Base-by-base conservation (phyloP, 2,888 invertebrate species). In the Adelognathus sp. region DNA sequence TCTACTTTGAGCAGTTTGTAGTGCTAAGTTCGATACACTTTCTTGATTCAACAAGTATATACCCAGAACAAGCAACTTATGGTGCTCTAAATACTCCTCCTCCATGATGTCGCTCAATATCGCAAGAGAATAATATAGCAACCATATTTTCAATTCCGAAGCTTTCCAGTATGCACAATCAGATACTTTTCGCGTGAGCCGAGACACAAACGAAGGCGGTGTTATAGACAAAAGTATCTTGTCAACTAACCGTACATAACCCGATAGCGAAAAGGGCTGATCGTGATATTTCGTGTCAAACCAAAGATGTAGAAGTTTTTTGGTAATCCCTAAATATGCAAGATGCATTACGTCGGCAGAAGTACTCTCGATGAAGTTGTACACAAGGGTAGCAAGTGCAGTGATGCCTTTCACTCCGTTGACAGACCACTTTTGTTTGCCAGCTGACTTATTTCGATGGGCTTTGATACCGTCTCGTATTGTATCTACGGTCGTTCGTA, bases 51-150 rank as follows among this genome's bases (percentile, higher is more conserved):
- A 14, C 0, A 82, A n/a, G 6, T 67, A 63, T n/a, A 85, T 80
- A 4, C 66, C 82, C 2, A 39, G 14, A 4, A 83, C 83, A 18
- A 84, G 54, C 3, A 73, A 61, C n/a, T 58, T 60, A 63, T 83
- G 72, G 66, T 83, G 80, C 11, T 81, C 11, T 21, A 82, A 79
- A 60, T 79, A 82, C 4, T 58, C 33, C 1, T 56, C 5, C 9
- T 7, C 2, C 81, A 83, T 79, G 9, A 79, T 54, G 27, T 78
- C 71, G 31, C 60, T 27, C n/a, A 84, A 56, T 21, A 83, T 11
- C 1, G 80, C 75, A 33, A 83, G 11, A n/a, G 81, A 83, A 61
- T 77, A 83, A 56, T 80, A 56, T 6, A 81, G 74, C 6, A 83
- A 69, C 70, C 75, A 83, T 3, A 46, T 24, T 81, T 80, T 83